phyloP scores from a whole-genome alignment of 2,113 vertebrate species.

The Dryoscopus gambensis region DNA sequence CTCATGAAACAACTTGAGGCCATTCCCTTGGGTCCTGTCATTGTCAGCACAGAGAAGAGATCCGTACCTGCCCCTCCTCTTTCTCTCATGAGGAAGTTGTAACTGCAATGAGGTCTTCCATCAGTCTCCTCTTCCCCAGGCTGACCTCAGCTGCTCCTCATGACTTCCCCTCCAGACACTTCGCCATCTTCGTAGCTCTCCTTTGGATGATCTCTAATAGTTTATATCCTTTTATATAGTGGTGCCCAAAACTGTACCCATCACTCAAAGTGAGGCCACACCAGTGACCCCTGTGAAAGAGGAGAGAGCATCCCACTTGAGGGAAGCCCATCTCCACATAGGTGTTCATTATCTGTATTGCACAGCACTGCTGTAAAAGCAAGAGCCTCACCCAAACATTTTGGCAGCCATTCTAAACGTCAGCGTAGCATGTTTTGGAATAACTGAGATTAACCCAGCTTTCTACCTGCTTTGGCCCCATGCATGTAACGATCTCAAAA shows the following conservation, averaged over 20 bases:
- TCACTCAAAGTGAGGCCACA: background rate
- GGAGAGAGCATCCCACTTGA: background rate
- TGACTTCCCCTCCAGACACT: background rate
- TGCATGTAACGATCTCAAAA: background rate
- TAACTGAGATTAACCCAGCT: background rate
- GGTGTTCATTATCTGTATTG: background rate
- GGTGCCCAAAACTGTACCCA: background rate
- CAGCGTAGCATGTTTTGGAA: background rate
- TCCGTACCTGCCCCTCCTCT: background rate
- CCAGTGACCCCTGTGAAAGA: background rate
- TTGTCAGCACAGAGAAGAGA: background rate
- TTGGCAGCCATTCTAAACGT: background rate
- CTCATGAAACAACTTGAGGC: background rate
- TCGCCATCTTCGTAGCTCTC: background rate
- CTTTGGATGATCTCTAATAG: background rate
- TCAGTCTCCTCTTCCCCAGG: background rate
- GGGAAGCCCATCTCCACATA: background rate
- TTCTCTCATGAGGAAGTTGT: background rate
- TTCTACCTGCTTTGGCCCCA: background rate
- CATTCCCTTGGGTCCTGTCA: background rate
- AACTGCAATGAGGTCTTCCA: background rate
- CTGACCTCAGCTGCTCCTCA: background rate
- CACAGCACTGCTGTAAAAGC: background rate
- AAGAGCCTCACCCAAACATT: background rate
- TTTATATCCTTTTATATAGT: background rate